A percentile compares a stretch with the other conserved stretches of the same genome.
Conservation (phyloP, 2,797 vertebrate species). For the Sylvilagus floridanus region DNA sequence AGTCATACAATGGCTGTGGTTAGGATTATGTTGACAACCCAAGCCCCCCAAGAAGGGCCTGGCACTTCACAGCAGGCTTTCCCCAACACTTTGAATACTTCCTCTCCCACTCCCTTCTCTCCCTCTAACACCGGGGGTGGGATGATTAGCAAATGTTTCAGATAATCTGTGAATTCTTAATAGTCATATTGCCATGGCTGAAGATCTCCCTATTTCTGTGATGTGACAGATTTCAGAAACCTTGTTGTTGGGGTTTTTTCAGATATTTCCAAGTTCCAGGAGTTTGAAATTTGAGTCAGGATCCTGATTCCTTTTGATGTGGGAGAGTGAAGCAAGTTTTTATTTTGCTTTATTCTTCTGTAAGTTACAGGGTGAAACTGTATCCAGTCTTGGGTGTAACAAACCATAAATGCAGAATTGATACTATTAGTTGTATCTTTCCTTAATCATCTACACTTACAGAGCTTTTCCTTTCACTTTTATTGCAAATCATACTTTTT, state of each 20-base stretch:
- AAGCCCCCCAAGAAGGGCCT: constrained; percentile 63
- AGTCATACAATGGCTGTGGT: constrained; percentile 19
- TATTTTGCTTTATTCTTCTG: constrained; percentile 63
- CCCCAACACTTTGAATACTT: constrained; percentile 63
- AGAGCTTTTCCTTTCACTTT: accelerated
- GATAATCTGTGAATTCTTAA: constrained; percentile 81
- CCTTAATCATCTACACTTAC: neutral
- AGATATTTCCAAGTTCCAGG: constrained; percentile 54
- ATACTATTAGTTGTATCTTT: constrained; percentile 4
- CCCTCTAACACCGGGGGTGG: constrained; percentile 70
- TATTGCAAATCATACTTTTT: constrained; percentile 42
- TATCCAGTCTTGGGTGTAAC: neutral
- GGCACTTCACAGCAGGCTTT: constrained; percentile 79
- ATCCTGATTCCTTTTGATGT: neutral
- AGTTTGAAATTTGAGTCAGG: constrained; percentile 63
- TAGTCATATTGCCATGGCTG: constrained; percentile 73
- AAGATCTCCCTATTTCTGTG: constrained; percentile 62
- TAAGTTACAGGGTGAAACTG: constrained; percentile 3
- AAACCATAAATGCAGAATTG: constrained; percentile 4
- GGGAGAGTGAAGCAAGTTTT: constrained; percentile 52
- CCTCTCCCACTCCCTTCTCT: neutral
- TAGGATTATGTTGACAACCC: constrained; percentile 32
- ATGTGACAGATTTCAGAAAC: constrained; percentile 59
- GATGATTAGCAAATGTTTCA: constrained; percentile 82
- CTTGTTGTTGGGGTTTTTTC: constrained; percentile 19